These are phyloP conservation scores for Schizopygopsis pylzovi DNA, from an alignment of 2,797 vertebrate species.

Conservation along the genomic window DNA sequence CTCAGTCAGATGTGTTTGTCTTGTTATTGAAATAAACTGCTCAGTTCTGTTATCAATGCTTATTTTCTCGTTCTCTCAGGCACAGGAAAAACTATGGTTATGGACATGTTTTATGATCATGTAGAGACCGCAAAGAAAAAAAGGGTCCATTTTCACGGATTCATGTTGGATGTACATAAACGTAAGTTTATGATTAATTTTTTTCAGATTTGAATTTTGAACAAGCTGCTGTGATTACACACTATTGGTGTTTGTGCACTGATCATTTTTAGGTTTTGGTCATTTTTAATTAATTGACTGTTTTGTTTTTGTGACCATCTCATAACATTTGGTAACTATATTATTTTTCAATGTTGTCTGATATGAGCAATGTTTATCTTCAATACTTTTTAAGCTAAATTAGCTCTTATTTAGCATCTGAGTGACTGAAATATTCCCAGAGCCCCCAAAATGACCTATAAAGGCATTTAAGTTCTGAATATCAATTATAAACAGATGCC, in stretches of 20 bases:
- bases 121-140: slow-evolving; percentile 90
- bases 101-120: slow-evolving; percentile 97
- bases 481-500: not conserved
- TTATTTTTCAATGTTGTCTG: not conserved
- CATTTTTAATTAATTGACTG: not conserved
- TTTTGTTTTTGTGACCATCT: not conserved
- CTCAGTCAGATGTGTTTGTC: not conserved
- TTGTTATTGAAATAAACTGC: not conserved
- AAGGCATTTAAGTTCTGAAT: not conserved
- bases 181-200: slow-evolving; percentile 83
- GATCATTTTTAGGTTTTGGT: not conserved
- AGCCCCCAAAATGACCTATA: not conserved
- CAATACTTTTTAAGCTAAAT: not conserved
- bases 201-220: not conserved
- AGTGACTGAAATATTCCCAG: not conserved
- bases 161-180: slow-evolving; percentile 98
- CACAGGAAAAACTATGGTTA: slow-evolving; percentile 99
- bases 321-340: not conserved
- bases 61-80: slow-evolving; percentile 74
- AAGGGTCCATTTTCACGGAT: slow-evolving; percentile 97
- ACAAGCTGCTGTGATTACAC: too few relatives aligned
- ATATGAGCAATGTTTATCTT: not conserved
- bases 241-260: not conserved
- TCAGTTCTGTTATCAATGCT: not conserved
- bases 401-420: not conserved